Evolutionary conservation across 2,888 invertebrate species (phyloP).

Genomic region (Lasioglossum zephyrum): DNA sequence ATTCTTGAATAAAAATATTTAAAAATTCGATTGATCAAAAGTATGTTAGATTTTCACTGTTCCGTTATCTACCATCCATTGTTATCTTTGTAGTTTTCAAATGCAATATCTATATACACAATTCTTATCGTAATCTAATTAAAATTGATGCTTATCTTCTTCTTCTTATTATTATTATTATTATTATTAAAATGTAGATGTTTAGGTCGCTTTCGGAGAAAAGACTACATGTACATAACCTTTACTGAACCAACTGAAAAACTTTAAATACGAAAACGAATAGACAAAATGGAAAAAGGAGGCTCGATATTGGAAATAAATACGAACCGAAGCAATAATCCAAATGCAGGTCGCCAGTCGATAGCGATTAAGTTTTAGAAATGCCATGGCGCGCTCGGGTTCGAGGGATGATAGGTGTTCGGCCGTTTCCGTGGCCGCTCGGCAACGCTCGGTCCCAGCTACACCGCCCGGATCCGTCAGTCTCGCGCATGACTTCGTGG

Average conservation of each 20-base stretch:
- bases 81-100: neutral
- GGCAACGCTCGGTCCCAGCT: conserved; percentile 66
- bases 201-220: neutral
- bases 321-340: conserved; percentile 25
- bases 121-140: neutral
- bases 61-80: neutral
- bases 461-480: conserved; percentile 77
- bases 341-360: conserved; percentile 46
- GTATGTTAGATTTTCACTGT: neutral
- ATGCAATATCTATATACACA: neutral
- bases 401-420: conserved; percentile 64
- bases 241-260: neutral
- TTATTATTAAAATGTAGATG: neutral
- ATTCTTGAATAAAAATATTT: neutral
- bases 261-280: neutral
- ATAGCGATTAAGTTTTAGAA: conserved; percentile 63
- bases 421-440: conserved; percentile 57
- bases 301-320: conserved; percentile 7
- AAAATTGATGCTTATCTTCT: neutral
- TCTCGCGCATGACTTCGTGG: conserved; percentile 74
- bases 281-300: neutral
- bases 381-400: conserved; percentile 33
- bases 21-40: neutral
- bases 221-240: neutral
- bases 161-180: too few relatives aligned